These are phyloP conservation scores for Alexandromys fortis DNA, from an alignment of 2,113 vertebrate genomes.

Conservation along the genomic window DNA sequence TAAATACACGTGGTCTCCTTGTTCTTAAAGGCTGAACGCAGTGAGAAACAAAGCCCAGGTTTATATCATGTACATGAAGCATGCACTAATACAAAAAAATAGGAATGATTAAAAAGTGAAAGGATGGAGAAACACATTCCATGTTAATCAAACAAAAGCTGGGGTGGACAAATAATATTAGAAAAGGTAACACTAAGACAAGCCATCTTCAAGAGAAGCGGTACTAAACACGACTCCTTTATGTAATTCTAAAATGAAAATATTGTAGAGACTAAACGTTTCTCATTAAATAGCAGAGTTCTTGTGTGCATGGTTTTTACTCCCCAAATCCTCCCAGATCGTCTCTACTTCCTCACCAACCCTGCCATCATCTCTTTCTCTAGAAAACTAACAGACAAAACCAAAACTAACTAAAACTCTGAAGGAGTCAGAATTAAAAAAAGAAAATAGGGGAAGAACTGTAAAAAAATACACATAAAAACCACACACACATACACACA, in stretches of 20 bases:
- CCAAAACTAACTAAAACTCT: neutral
- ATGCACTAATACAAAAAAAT: constrained; percentile 37
- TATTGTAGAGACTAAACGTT: constrained; percentile 2
- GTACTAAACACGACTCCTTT: neutral
- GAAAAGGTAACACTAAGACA: neutral
- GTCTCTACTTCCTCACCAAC: no score
- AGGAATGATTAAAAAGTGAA: neutral
- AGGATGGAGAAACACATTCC: neutral
- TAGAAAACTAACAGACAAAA: neutral
- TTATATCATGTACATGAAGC: neutral
- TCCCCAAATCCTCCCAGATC: neutral
- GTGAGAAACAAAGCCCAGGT: neutral
- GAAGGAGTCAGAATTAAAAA: neutral
- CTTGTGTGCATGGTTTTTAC: neutral
- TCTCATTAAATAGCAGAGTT: neutral
- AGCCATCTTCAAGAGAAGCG: neutral
- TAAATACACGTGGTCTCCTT: neutral
- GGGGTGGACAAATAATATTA: neutral
- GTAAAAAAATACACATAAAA: neutral
- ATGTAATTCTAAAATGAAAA: constrained; percentile 18
- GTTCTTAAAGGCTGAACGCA: neutral
- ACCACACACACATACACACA: neutral
- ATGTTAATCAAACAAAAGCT: neutral
- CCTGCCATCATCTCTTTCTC: neutral
- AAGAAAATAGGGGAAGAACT: neutral